phyloP scores from a whole-genome alignment of 2,797 vertebrate genomes.

The Brachyrhaphis roseni region DNA sequence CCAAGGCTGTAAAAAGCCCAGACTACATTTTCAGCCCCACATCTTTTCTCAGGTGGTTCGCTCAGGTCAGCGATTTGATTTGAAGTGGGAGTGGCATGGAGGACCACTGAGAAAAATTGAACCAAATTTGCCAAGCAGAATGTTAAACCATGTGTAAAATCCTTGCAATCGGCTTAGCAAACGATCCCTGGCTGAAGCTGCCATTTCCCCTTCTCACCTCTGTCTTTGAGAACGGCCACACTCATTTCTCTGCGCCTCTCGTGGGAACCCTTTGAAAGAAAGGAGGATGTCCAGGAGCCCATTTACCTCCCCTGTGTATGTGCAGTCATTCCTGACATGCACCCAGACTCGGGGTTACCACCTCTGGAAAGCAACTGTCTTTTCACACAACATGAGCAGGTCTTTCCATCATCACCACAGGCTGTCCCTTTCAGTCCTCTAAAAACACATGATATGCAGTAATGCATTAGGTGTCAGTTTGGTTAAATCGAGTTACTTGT shows the following conservation, averaged over 20 bases:
- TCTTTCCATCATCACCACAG: constrained; percentile 12
- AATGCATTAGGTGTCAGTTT: neutral
- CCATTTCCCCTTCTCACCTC: constrained; percentile 40
- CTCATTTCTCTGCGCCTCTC: constrained; percentile 61
- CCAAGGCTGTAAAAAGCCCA: constrained; percentile 21
- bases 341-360: constrained; percentile 46
- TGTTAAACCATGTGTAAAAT: constrained; percentile 84
- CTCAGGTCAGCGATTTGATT: constrained; percentile 69
- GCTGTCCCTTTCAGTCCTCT: constrained; percentile 8
- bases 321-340: constrained; percentile 47
- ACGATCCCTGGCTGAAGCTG: constrained; percentile 65
- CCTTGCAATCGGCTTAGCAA: constrained; percentile 71
- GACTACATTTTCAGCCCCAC: constrained; percentile 36
- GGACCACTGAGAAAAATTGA: constrained; percentile 76
- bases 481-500: constrained; percentile 37
- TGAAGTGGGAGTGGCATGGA: constrained; percentile 67
- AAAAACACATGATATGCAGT: neutral
- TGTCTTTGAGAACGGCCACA: constrained; percentile 73
- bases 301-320: constrained; percentile 60
- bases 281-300: constrained; percentile 65
- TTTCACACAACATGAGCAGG: constrained; percentile 4
- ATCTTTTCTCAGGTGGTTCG: constrained; percentile 57
- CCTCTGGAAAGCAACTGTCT: constrained; percentile 22
- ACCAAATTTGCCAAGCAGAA: constrained; percentile 75
- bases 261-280: constrained; percentile 63